A percentile compares a stretch with the other conserved stretches of the same genome.
Conservation (phyloP, 2,113 vertebrate genomes). For the Tyto alba region DNA sequence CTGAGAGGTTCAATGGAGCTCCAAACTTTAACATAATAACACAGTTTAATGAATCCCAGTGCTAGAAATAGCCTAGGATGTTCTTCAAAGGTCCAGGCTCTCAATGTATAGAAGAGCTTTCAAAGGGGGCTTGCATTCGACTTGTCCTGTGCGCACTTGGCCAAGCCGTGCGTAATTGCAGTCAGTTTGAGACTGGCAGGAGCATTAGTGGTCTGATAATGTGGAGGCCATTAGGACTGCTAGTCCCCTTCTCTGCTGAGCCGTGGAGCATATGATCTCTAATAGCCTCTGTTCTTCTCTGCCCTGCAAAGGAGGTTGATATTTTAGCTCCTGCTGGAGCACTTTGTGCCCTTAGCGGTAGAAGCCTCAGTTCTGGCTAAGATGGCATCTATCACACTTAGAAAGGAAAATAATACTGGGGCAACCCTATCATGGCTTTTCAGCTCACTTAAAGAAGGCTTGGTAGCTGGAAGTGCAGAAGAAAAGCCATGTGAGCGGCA, state of each 20-base stretch:
- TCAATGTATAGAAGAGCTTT: neutral
- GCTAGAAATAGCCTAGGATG: neutral
- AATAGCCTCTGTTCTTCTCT: neutral
- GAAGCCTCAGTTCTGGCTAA: neutral
- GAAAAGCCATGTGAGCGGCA: neutral
- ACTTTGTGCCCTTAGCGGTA: neutral
- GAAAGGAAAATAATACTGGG: neutral
- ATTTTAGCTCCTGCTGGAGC: neutral
- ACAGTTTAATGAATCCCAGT: neutral
- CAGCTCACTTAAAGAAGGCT: neutral
- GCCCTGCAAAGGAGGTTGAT: neutral
- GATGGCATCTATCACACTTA: neutral
- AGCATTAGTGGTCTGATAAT: neutral
- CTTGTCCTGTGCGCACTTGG: neutral
- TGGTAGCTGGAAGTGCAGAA: neutral
- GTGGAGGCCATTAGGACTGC: neutral
- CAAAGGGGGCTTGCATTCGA: neutral
- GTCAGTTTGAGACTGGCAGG: neutral
- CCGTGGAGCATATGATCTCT: neutral
- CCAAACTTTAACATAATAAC: neutral
- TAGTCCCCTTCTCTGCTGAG: neutral
- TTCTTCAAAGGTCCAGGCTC: neutral
- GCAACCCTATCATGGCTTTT: neutral
- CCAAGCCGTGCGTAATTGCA: neutral
- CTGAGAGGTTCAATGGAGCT: neutral